A percentile compares a stretch with the other conserved stretches of the same genome.
phyloP scores from a whole-genome alignment of 2,888 invertebrate genomes.

The Lasioglossum morio region DNA sequence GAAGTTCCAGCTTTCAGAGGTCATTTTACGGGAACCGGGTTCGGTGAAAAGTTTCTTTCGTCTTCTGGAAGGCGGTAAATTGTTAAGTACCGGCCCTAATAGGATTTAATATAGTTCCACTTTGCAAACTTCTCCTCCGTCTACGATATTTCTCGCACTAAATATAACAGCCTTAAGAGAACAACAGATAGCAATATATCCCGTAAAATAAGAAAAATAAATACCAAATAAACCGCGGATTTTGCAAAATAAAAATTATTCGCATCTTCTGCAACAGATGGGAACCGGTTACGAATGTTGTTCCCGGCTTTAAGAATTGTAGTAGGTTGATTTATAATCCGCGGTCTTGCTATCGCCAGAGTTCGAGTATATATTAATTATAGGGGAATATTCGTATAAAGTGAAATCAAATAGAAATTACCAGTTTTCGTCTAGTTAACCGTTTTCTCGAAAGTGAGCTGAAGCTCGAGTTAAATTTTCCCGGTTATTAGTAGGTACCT shows the following conservation, averaged over 20 bases:
- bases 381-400: background rate
- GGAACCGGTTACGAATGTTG: background rate
- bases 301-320: background rate
- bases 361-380: background rate
- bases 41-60: conserved; percentile 1
- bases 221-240: background rate
- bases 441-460: background rate
- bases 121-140: background rate
- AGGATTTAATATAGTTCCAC: background rate
- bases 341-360: background rate
- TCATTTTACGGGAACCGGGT: background rate
- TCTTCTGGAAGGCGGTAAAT: background rate
- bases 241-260: background rate
- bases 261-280: background rate
- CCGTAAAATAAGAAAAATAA: background rate
- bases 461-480: background rate
- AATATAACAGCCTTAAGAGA: background rate
- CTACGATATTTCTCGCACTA: background rate
- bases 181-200: background rate
- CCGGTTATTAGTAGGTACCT: background rate
- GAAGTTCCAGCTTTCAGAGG: background rate
- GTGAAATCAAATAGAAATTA: background rate
- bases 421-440: background rate
- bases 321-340: background rate
- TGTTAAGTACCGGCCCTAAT: background rate